Percentiles rank a stretch among this genome's conserved stretches.
Conservation (phyloP, 2,888 invertebrate species). For the Esperia sulphurella region DNA sequence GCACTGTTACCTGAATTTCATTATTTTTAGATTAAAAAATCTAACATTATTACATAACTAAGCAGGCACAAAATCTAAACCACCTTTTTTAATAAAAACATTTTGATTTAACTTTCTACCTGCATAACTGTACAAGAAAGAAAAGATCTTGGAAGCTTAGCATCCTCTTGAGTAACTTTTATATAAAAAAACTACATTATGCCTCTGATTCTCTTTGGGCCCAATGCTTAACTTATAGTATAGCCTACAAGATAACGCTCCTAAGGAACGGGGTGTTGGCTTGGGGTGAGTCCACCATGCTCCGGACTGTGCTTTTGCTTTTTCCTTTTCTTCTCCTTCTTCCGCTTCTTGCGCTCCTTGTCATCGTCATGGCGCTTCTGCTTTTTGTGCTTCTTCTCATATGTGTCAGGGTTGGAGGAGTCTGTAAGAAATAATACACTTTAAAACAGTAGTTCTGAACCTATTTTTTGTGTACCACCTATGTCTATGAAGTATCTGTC, state of each 20-base stretch:
- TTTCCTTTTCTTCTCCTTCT: slow-evolving; percentile 97
- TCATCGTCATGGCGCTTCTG: slow-evolving; percentile 96
- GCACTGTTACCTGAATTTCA: no score
- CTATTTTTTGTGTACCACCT: no score
- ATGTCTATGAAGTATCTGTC: no score
- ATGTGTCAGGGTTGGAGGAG: slow-evolving; percentile 86
- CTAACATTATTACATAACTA: no score
- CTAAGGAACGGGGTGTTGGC: slow-evolving; percentile 63
- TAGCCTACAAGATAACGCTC: slow-evolving; percentile 12
- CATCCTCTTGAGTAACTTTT: no score
- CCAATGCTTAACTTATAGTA: slow-evolving; percentile 28
- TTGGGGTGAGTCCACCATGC: slow-evolving; percentile 83
- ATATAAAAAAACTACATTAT: background rate
- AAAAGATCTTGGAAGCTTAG: no score
- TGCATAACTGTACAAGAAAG: no score
- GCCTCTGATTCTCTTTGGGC: slow-evolving; percentile 45
- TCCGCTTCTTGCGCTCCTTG: slow-evolving; percentile 94
- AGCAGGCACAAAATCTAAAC: no score
- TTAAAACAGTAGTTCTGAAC: no score
- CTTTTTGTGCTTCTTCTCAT: slow-evolving; percentile 97
- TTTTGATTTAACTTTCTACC: no score
- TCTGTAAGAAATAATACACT: slow-evolving; percentile 47
- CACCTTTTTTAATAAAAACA: no score
- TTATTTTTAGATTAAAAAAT: no score
- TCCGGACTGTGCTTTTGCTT: slow-evolving; percentile 96